These are phyloP conservation scores for Choristoneura rosaceana DNA, from an alignment of 2,888 invertebrate species.

Conservation along the genomic window DNA sequence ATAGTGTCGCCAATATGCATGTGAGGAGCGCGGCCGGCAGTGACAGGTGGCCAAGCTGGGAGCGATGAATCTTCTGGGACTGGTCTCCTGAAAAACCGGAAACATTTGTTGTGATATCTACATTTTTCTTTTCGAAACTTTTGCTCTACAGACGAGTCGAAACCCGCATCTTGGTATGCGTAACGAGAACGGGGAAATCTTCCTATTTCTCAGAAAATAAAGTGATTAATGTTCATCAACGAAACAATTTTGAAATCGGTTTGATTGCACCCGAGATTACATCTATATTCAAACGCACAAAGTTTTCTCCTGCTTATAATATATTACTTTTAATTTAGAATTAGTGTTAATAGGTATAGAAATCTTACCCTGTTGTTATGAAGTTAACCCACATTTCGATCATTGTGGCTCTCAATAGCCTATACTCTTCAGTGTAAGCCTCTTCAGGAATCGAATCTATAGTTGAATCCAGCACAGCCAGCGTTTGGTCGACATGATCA, in stretches of 20 bases:
- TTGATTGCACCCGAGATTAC: no score
- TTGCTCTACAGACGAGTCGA: no score
- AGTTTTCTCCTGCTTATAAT: no score
- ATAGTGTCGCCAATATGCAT: slow-evolving; percentile 50
- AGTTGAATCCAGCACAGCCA: slow-evolving; percentile 48
- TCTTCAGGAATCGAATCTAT: background rate
- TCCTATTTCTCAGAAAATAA: no score
- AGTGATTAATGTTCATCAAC: no score
- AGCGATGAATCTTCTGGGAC: slow-evolving; percentile 50
- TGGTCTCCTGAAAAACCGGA: slow-evolving; percentile 51
- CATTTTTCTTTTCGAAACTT: background rate
- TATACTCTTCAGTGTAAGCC: slow-evolving; percentile 5
- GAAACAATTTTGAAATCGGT: no score
- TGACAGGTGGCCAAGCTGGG: slow-evolving; percentile 52
- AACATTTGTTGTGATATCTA: no score
- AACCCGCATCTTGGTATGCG: no score
- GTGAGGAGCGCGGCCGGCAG: slow-evolving; percentile 48
- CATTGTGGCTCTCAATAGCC: slow-evolving; percentile 7
- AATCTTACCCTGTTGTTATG: slow-evolving; percentile 11
- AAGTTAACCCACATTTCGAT: slow-evolving; percentile 15
- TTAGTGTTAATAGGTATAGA: background rate
- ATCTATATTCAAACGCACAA: no score
- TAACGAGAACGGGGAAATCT: no score
- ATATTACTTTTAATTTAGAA: background rate
- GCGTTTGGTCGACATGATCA: slow-evolving; percentile 53